Evolutionary conservation across 2,888 invertebrate genomes (phyloP).

Genomic region (Eugnorisma glareosa): DNA sequence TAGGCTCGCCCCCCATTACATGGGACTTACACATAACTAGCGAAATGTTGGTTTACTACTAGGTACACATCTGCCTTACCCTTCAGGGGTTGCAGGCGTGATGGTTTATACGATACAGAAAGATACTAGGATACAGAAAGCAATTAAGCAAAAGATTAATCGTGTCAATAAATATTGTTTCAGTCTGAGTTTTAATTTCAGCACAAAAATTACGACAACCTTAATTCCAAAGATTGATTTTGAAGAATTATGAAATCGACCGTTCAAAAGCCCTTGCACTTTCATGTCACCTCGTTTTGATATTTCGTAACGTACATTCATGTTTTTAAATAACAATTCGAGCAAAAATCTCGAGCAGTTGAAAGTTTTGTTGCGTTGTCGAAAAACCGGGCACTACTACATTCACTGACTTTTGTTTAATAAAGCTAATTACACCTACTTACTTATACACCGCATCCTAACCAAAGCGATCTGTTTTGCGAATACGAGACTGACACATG

Average conservation of each 20-base stretch:
- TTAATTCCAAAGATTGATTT: conserved; percentile 49
- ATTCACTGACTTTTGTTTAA: conserved; percentile 68
- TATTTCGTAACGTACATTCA: conserved; percentile 71
- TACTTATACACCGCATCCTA: conserved; percentile 17
- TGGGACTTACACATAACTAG: too few species aligned
- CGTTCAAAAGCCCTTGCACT: conserved; percentile 73
- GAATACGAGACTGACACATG: background rate
- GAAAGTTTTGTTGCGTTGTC: conserved; percentile 68
- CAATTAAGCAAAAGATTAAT: background rate
- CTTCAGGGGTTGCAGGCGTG: too few species aligned
- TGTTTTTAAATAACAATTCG: conserved; percentile 66
- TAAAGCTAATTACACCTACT: conserved; percentile 51
- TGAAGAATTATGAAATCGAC: conserved; percentile 64
- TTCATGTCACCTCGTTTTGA: conserved; percentile 69
- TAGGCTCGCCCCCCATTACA: too few species aligned
- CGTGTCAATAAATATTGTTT: background rate
- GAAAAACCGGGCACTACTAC: conserved; percentile 63
- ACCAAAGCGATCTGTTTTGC: background rate
- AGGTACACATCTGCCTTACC: too few species aligned
- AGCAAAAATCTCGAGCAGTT: conserved; percentile 65
- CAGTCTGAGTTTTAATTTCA: background rate
- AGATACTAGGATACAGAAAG: background rate
- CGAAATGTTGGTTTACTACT: too few species aligned
- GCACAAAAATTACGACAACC: background rate
- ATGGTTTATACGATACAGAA: too few species aligned